Evolutionary conservation across 2,113 vertebrate species (phyloP).

Genomic region (Rhea pennata): DNA sequence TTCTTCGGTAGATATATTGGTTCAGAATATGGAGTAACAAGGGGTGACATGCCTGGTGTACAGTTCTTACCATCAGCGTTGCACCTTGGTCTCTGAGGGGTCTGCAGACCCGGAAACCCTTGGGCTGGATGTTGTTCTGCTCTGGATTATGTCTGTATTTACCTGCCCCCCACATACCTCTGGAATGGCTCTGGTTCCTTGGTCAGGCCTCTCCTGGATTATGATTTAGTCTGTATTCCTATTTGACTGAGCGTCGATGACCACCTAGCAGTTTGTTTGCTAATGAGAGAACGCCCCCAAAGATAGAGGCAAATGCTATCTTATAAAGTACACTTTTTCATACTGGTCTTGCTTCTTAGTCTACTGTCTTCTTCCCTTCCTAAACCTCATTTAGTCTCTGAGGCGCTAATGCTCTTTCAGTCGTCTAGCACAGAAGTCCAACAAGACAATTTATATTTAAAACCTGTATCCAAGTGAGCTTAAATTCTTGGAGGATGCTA

Average conservation of each 20-base stretch:
- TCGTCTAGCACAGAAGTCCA: background rate
- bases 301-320: background rate
- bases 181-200: background rate
- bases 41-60: rapidly evolving
- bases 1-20: background rate
- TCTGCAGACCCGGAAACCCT: rapidly evolving
- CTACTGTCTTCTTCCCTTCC: background rate
- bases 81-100: rapidly evolving
- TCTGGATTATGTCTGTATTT: rapidly evolving
- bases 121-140: rapidly evolving
- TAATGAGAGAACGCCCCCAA: background rate
- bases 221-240: rapidly evolving
- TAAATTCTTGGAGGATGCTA: background rate
- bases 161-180: rapidly evolving
- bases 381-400: background rate
- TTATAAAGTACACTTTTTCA: background rate
- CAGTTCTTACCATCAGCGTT: rapidly evolving
- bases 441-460: background rate
- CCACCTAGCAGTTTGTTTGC: background rate
- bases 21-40: background rate
- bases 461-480: background rate
- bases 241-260: rapidly evolving
- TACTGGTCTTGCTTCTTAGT: background rate
- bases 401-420: background rate
- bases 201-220: background rate